A percentile compares a stretch with the other conserved stretches of the same genome.
Evolutionary conservation across 2,113 vertebrate species (phyloP).

Genomic region (Oceanodroma tethys): DNA sequence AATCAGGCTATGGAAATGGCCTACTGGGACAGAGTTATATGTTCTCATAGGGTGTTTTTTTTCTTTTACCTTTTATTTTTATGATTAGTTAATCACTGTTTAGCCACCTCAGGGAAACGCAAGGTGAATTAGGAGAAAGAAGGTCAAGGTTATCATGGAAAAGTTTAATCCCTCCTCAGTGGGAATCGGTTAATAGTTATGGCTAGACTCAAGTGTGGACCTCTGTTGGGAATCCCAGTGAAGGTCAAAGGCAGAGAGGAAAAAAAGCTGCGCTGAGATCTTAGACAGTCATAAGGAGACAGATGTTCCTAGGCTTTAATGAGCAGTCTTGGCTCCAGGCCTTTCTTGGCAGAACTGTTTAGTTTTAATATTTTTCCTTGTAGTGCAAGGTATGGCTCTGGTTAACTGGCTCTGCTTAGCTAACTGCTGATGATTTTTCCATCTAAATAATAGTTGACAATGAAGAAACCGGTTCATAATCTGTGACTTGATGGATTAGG

Average conservation of each 20-base stretch:
- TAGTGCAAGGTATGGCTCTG: slow-evolving; percentile 23
- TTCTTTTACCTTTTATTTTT: neutral
- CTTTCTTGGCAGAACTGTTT: slow-evolving; percentile 24
- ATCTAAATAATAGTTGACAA: slow-evolving; percentile 51
- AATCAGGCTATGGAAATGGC: neutral
- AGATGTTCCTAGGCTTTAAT: slow-evolving; percentile 22
- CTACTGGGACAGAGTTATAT: neutral
- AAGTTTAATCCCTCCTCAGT: neutral
- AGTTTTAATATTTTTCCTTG: slow-evolving; percentile 26
- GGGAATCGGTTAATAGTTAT: neutral
- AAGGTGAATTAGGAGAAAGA: neutral
- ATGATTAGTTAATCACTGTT: neutral
- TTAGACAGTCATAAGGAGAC: neutral
- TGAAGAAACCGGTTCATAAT: slow-evolving; percentile 26
- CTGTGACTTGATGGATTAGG: neutral
- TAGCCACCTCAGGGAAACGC: neutral
- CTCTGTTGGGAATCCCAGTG: neutral
- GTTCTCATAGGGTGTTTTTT: neutral
- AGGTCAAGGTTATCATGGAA: neutral
- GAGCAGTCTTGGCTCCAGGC: neutral
- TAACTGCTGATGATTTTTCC: slow-evolving; percentile 26
- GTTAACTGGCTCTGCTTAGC: slow-evolving; percentile 25
- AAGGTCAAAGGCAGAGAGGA: slow-evolving; percentile 26
- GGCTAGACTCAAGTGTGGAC: neutral
- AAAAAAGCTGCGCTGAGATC: neutral